phyloP scores from a whole-genome alignment of 2,113 vertebrate species.

The Pedionomus torquatus region DNA sequence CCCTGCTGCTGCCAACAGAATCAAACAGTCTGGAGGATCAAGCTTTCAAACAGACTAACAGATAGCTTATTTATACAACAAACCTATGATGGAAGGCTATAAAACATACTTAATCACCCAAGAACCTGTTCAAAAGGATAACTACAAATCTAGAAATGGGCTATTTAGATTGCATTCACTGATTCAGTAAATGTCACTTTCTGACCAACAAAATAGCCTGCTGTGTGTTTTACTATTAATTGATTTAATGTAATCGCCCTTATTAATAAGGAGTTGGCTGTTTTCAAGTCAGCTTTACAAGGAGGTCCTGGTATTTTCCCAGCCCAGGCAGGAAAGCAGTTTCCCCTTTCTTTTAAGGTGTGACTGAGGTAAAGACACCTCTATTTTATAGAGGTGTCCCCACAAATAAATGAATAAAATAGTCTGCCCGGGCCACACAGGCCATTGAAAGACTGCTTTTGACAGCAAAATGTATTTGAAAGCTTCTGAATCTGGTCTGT shows the following conservation, averaged over 20 bases:
- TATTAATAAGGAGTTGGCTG: not conserved
- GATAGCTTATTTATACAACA: not conserved
- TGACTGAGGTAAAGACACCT: not conserved
- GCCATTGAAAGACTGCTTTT: not conserved
- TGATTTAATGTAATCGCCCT: not conserved
- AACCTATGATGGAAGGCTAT: not conserved
- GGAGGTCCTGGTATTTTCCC: not conserved
- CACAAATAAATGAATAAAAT: not conserved
- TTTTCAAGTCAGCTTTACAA: not conserved
- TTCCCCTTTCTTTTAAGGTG: not conserved
- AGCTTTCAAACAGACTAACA: not conserved
- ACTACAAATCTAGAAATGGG: not conserved
- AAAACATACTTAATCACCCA: not conserved
- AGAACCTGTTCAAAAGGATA: not conserved
- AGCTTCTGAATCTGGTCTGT: not conserved
- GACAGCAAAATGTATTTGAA: not conserved
- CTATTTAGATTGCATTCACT: not conserved
- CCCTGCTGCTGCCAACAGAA: not conserved
- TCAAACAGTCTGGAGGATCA: not conserved
- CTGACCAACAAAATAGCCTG: not conserved
- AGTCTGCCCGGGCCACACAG: not conserved
- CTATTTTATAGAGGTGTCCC: not conserved
- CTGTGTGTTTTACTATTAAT: not conserved
- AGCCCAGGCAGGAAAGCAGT: not conserved
- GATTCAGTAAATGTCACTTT: not conserved